phyloP scores from a whole-genome alignment of 2,113 vertebrate species.

The Phodopus roborovskii region DNA sequence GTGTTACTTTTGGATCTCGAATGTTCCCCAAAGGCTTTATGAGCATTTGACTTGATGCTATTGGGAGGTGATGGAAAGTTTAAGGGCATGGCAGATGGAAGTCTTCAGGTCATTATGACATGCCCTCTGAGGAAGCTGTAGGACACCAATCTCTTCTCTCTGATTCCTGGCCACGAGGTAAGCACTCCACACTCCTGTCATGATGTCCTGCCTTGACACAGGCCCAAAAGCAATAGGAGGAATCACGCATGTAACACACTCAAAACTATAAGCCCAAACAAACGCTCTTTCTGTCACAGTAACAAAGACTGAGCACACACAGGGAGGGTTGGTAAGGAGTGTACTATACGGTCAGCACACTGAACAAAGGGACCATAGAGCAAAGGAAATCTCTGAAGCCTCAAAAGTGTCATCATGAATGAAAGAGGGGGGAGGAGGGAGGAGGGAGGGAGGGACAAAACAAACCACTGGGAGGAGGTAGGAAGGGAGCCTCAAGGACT shows the following conservation, averaged over 20 bases:
- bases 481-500: background rate
- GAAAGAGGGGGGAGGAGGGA: background rate
- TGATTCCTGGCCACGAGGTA: background rate
- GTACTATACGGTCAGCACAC: accelerated
- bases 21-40: background rate
- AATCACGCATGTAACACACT: background rate
- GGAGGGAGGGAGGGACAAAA: background rate
- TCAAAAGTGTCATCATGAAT: background rate
- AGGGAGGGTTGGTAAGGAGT: background rate
- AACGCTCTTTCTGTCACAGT: background rate
- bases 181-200: background rate
- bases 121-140: background rate
- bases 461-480: background rate
- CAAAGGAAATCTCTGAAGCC: background rate
- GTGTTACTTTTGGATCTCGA: background rate
- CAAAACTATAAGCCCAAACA: background rate
- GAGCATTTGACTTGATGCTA: background rate
- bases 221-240: background rate
- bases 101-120: background rate
- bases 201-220: background rate
- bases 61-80: background rate
- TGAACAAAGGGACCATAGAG: background rate
- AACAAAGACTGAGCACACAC: background rate
- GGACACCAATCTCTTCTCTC: background rate
- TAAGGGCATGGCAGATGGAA: background rate